Evolutionary conservation across 2,888 invertebrate species (phyloP).

Genomic region (Beris morrisii): DNA sequence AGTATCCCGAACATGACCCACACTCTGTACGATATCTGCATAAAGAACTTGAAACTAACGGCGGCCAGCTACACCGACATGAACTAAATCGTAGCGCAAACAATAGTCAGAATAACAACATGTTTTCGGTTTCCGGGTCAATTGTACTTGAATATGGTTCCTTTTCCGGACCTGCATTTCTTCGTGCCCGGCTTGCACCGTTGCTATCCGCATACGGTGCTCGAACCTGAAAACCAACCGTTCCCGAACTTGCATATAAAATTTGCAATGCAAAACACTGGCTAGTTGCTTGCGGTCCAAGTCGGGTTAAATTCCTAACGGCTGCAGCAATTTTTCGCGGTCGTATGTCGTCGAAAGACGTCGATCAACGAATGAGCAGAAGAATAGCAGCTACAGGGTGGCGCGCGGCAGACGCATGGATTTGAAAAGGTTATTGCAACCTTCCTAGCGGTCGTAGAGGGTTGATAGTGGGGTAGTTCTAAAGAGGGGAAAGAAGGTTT

Average conservation of each 20-base stretch:
- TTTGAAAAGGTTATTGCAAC: no score
- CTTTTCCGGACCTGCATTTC: conserved; percentile 84
- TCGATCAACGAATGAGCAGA: conserved; percentile 64
- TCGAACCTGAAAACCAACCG: conserved; percentile 31
- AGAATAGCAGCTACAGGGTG: conserved; percentile 71
- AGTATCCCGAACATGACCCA: conserved; percentile 68
- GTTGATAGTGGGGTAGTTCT: no score
- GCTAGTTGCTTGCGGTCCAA: conserved; percentile 80
- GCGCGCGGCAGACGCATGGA: no score
- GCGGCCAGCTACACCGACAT: conserved; percentile 47
- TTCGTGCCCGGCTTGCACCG: conserved; percentile 80
- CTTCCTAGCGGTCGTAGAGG: no score
- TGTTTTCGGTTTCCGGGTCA: conserved; percentile 88
- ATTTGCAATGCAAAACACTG: conserved; percentile 80
- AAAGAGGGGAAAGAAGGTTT: no score
- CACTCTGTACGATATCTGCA: conserved; percentile 51
- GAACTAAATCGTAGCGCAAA: conserved; percentile 50
- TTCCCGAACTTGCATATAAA: conserved; percentile 65
- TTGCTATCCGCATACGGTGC: conserved; percentile 49
- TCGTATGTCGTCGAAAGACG: conserved; percentile 59
- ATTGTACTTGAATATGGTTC: conserved; percentile 89
- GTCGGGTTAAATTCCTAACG: conserved; percentile 75
- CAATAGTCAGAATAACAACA: conserved; percentile 70
- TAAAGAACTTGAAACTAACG: conserved; percentile 46
- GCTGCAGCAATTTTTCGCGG: conserved; percentile 74